Evolutionary conservation across 2,888 invertebrate genomes (phyloP).

Genomic region (Nomada ruficornis): DNA sequence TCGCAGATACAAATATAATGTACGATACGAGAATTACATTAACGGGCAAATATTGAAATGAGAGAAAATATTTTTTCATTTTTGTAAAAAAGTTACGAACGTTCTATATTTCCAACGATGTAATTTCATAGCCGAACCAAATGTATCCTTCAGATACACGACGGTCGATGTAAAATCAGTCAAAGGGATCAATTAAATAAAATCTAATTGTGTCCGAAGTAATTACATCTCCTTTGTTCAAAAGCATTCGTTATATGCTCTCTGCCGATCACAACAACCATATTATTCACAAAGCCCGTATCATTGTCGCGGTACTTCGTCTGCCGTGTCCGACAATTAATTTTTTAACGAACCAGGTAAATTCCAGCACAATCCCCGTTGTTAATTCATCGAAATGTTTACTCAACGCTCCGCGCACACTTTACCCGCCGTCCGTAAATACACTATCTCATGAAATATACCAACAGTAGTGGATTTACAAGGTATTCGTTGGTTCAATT

Average conservation of each 20-base stretch:
- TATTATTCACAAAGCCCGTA: slow-evolving; percentile 30
- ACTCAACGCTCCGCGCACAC: slow-evolving; percentile 33
- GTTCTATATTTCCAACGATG: neutral
- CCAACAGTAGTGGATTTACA: slow-evolving; percentile 11
- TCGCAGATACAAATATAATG: neutral
- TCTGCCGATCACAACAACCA: slow-evolving; percentile 31
- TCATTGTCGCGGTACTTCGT: slow-evolving; percentile 7
- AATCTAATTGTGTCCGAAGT: slow-evolving; percentile 61
- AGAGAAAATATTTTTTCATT: slow-evolving; percentile 3
- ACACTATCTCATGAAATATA: slow-evolving; percentile 16
- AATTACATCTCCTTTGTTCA: slow-evolving; percentile 46
- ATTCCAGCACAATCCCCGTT: slow-evolving; percentile 43
- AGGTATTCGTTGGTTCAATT: slow-evolving; percentile 13
- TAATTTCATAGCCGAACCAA: slow-evolving; percentile 7
- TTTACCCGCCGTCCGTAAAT: slow-evolving; percentile 26
- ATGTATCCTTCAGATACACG: neutral
- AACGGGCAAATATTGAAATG: neutral
- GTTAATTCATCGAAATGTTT: slow-evolving; percentile 56
- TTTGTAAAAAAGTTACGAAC: neutral
- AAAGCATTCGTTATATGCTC: slow-evolving; percentile 27
- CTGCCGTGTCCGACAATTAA: slow-evolving; percentile 45
- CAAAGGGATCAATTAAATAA: slow-evolving; percentile 54
- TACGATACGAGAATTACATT: neutral
- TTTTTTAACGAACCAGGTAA: slow-evolving; percentile 55
- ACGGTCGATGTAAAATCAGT: slow-evolving; percentile 34